Evolutionary conservation across 2,888 invertebrate species (phyloP).

Genomic region (Agapetus fuscipes): DNA sequence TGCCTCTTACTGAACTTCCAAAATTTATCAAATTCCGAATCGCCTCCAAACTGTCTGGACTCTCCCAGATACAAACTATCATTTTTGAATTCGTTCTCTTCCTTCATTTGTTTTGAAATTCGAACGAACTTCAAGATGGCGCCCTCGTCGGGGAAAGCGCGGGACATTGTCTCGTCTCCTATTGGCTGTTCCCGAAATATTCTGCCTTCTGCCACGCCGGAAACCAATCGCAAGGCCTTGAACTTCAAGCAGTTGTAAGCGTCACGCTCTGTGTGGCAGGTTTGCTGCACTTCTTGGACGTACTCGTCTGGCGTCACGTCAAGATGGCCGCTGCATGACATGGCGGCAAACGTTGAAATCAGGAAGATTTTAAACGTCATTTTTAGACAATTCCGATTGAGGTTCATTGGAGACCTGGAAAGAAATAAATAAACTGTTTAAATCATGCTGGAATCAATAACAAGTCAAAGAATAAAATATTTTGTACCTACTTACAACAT

Average conservation of each 20-base stretch:
- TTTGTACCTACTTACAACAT: no score
- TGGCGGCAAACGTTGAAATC: neutral
- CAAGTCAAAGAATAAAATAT: no score
- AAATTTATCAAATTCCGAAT: conserved; percentile 17
- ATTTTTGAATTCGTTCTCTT: neutral
- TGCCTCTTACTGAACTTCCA: conserved; percentile 26
- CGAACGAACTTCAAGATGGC: conserved; percentile 8
- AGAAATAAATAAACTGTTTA: no score
- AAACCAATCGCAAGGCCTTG: conserved; percentile 14
- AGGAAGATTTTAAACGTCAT: neutral
- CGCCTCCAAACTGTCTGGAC: conserved; percentile 14
- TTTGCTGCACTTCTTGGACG: conserved; percentile 10
- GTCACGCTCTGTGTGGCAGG: conserved; percentile 14
- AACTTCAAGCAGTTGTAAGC: conserved; percentile 17
- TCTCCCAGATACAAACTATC: conserved; percentile 10
- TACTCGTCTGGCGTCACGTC: no score
- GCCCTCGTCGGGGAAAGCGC: conserved; percentile 1
- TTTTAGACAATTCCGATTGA: no score
- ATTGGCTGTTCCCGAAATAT: no score
- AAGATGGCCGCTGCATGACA: neutral
- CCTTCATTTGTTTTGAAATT: no score
- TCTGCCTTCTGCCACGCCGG: conserved; percentile 12
- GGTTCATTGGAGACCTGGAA: no score
- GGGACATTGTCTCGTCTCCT: neutral
- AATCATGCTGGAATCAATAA: no score